Evolutionary conservation across 23 tunicate species (phyloP).

Genomic region (Ciona savignyi): DNA sequence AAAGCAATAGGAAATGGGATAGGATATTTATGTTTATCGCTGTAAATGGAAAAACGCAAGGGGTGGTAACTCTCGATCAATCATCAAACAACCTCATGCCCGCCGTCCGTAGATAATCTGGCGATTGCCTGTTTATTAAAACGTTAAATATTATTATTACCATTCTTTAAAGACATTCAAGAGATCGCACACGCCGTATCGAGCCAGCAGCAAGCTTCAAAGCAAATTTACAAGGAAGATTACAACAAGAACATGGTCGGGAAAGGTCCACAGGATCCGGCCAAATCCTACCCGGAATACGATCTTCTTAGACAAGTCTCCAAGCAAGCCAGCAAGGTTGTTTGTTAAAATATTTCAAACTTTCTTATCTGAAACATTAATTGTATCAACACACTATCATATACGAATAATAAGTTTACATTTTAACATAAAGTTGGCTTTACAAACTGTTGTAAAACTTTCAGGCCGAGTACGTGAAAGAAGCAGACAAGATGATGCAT

Average conservation of each 20-base stretch:
- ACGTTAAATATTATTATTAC: neutral
- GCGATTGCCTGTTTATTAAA: neutral
- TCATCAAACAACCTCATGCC: too few relatives aligned
- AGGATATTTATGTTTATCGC: too few relatives aligned
- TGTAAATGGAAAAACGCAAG: too few relatives aligned
- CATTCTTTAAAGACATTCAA: slow-evolving; percentile 42
- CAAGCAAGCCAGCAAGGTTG: slow-evolving; percentile 62
- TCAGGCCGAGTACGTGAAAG: slow-evolving; percentile 16
- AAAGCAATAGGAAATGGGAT: slow-evolving; percentile 21
- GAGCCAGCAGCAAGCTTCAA: slow-evolving; percentile 46
- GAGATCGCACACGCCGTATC: slow-evolving; percentile 73
- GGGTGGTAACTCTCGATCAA: too few relatives aligned
- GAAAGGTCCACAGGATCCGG: slow-evolving; percentile 58
- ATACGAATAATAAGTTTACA: too few relatives aligned
- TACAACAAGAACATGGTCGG: slow-evolving; percentile 65
- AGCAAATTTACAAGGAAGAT: slow-evolving; percentile 44
- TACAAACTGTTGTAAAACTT: neutral
- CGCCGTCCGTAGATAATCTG: too few relatives aligned
- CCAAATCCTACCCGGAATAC: slow-evolving; percentile 93
- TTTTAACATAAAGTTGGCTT: too few relatives aligned
- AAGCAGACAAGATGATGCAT: slow-evolving; percentile 38
- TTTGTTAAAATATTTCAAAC: too few relatives aligned
- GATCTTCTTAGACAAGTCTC: slow-evolving; percentile 53
- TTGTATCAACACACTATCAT: too few relatives aligned
- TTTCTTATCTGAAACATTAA: too few relatives aligned